Base-by-base conservation (phyloP, 2,888 invertebrate species). In the Iphiclides podalirius region DNA sequence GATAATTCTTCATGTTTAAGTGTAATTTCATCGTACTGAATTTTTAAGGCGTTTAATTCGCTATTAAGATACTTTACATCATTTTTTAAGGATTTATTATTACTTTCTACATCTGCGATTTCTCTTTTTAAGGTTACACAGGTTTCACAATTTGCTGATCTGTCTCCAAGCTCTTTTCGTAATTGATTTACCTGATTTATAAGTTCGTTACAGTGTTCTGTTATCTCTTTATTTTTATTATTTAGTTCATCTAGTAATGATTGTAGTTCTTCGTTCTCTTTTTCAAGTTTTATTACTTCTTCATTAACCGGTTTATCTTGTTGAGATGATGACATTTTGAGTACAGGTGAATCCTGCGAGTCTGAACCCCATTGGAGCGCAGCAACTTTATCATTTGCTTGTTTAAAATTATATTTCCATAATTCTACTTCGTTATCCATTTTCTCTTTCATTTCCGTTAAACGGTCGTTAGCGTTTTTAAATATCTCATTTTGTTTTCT, bases 391-490 rank as follows among this genome's bases (percentile, higher is more conserved):
- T 92, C 90, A 59, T 90, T 91, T 1, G 94, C 81, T 65, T 95
- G 93, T 59, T 93, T 91, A 60, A 93, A 93, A 67, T 94, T 91
- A 50, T 91, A 91, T 67, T 94, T 93, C 87, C 93, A 93, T 64
- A 93, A 87, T 55, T 94, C 91, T 13, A 95, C 83, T 69, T 95
- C 94, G 67, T 91, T 91, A 60, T 95, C 95, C 73, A 95, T 92
- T 54, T 93, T 92, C 68, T 96, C 95, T 76, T 96, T 96, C 78
- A 94, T 91, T 67, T 96, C 95, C 1, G 92, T 82, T 69, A 96
- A 90, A 53, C 93, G 90, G 41, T 96, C 95, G 70, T 95, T 95
- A 1, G 94, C 94, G 20, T 92, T 89, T 12, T 92, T 92, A 39
- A 96, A 80, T 2, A 93, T 90, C 64, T 96, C 95, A 44, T 95